Conservation (phyloP, 2,113 vertebrate species). For the Manacus vitellinus region DNA sequence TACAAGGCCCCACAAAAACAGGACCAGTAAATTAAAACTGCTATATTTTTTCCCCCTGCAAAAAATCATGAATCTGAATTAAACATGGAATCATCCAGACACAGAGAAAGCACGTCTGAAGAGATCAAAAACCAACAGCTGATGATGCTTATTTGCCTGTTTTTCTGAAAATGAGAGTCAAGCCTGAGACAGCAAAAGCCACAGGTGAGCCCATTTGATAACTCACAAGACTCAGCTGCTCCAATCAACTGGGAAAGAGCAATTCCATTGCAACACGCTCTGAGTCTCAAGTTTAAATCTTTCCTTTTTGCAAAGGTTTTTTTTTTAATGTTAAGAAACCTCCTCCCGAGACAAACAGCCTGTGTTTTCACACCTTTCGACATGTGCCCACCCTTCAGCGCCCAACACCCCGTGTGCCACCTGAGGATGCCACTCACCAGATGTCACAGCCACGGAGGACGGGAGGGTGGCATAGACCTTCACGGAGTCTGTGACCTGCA, state of each 20-base stretch:
- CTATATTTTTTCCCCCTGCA: fast-evolving
- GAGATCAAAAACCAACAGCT: not conserved
- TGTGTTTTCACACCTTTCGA: not conserved
- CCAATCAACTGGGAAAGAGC: not conserved
- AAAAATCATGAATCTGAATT: not conserved
- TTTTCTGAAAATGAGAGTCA: not conserved
- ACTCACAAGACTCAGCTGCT: not conserved
- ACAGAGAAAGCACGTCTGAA: not conserved
- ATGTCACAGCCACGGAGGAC: conserved; percentile 82
- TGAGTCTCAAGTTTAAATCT: not conserved
- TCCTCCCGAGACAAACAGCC: not conserved
- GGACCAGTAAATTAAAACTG: not conserved
- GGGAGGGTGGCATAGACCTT: conserved; percentile 82
- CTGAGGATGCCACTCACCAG: conserved; percentile 77
- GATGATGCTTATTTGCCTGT: not conserved
- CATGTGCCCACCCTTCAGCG: not conserved
- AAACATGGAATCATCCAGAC: not conserved
- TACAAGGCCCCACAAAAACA: not conserved
- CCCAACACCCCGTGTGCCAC: not conserved
- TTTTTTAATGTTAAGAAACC: not conserved
- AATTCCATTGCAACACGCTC: not conserved
- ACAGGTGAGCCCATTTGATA: not conserved
- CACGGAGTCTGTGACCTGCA: conserved; percentile 85
- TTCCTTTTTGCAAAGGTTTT: not conserved
- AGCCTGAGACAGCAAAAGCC: not conserved